Evolutionary conservation across 2,888 invertebrate species (phyloP).

Genomic region (Microctonus brassicae): DNA sequence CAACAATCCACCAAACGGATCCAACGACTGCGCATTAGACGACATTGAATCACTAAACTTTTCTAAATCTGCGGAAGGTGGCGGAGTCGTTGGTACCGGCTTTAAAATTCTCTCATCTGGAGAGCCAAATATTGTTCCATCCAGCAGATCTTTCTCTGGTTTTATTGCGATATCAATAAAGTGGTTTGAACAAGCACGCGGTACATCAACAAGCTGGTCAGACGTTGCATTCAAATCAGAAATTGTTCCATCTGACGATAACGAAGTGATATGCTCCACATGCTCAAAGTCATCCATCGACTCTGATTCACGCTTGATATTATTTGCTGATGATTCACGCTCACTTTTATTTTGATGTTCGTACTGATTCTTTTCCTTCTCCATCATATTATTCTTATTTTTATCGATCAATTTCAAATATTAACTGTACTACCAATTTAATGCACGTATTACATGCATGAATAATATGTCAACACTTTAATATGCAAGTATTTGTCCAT

Average conservation of each 20-base stretch:
- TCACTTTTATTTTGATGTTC: not conserved
- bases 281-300: slow-evolving; percentile 83
- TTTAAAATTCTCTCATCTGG: slow-evolving; percentile 40
- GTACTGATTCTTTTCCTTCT: slow-evolving; percentile 15
- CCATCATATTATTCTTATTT: slow-evolving; percentile 5
- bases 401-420: not conserved
- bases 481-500: not conserved
- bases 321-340: not conserved
- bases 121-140: slow-evolving; percentile 50
- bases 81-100: slow-evolving; percentile 61
- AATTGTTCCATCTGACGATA: slow-evolving; percentile 49
- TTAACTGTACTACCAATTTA: not conserved
- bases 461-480: not conserved
- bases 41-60: slow-evolving; percentile 46
- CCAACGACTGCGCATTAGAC: slow-evolving; percentile 41
- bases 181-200: slow-evolving; percentile 54
- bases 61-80: slow-evolving; percentile 59
- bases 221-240: slow-evolving; percentile 31
- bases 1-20: slow-evolving; percentile 41
- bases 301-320: slow-evolving; percentile 75
- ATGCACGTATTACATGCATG: not conserved
- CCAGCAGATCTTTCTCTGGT: slow-evolving; percentile 59
- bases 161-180: slow-evolving; percentile 29
- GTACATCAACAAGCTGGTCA: slow-evolving; percentile 47
- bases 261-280: slow-evolving; percentile 75